Evolutionary conservation across 2,888 invertebrate genomes (phyloP), one percentile per base, ranked within the genome.

Genomic region (Eristalinus sepulchralis): DNA sequence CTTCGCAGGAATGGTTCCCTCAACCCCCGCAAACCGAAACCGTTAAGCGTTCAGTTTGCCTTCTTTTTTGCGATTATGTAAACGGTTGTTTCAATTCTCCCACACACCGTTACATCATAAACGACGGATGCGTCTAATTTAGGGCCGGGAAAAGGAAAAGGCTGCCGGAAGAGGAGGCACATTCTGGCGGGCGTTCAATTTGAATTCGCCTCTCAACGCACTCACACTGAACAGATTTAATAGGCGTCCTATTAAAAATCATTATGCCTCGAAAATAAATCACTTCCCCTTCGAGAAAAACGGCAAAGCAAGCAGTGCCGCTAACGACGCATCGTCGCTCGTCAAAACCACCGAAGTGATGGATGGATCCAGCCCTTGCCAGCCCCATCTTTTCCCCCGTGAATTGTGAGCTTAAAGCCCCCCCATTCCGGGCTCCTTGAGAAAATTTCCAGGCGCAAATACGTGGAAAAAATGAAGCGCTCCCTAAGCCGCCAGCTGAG

Each of bases 181-280:
- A 47, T 47, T 47, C 47, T 17, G 47, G 47, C n/a, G n/a, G 17
- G 47, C 47, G 47, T 47, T 47, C 47, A 47, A 47, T 47, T 47
- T 47, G 17, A 47, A 47, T 47, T n/a, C 47, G 13, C 39, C n/a
- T 47, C 39, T 5, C 39, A 5, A n/a, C 6, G 39, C n/a, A 47
- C 47, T 17, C 47, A 47, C 72, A 72, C 72, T 47, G 59, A 59
- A 53, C 64, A 66, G 47, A 47, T 59, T 66, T 66, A 72, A 72
- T 66, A 53, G 79, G 71, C 72, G n/a, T 27, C 59, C 71, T 72
- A 79, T 79, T 72, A 66, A 71, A 66, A 60, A 27, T 72, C 72
- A 79, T 72, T 72, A 79, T 33, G 66, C 70, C 53, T 63, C 63
- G 20, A 31, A 27, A 78, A 64, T 36, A 70, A 78, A 70, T 63